Evolutionary conservation across 2,113 vertebrate genomes (phyloP), one percentile per base, ranked within the genome.

Genomic region (Phalacrocorax brasilianus): DNA sequence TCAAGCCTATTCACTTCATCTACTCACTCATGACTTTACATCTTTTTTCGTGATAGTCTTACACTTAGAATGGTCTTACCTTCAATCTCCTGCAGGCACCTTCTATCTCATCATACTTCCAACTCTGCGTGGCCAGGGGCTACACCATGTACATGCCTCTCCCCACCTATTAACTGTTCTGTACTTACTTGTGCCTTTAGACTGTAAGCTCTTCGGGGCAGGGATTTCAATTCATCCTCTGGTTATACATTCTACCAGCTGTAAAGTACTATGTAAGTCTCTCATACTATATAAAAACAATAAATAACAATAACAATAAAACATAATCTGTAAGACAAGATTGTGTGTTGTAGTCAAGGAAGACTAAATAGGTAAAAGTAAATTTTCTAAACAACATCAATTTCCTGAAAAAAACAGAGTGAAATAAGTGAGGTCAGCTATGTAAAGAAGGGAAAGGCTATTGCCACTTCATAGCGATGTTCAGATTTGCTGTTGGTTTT

Each of bases 121-220:
- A 65, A 3, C 26, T 78, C 83, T 59, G 35, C 50, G 30, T 62
- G 32, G 38, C 59, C 59, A 73, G 58, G 52, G 91, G 59, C 26
- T 45, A 47, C 21, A 85, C n/a, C n/a, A 45, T 63, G 40, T 67
- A 91, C 33, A 18, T 45, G n/a, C 42, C 81, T 50, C 68, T 44
- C 32, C 26, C 47, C 72, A 65, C 19, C 14, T 91, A 79, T 91
- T 40, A 76, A 61, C 42, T 44, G 33, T 70, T 90, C 82, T 70
- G 67, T 85, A 88, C 63, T 85, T 62, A 73, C 50, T 87, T 89
- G 67, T 88, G 62, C 89, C 93, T 95, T 94, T 97, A 97, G 96
- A 97, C 70, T 97, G 96, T 97, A 94, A 97, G 96, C 96, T 96
- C 97, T 95, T 88, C 6, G 85, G 96, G 95, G 97, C 97, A 97